phyloP scores from a whole-genome alignment of 2,888 invertebrate genomes.

The Elegia similella region DNA sequence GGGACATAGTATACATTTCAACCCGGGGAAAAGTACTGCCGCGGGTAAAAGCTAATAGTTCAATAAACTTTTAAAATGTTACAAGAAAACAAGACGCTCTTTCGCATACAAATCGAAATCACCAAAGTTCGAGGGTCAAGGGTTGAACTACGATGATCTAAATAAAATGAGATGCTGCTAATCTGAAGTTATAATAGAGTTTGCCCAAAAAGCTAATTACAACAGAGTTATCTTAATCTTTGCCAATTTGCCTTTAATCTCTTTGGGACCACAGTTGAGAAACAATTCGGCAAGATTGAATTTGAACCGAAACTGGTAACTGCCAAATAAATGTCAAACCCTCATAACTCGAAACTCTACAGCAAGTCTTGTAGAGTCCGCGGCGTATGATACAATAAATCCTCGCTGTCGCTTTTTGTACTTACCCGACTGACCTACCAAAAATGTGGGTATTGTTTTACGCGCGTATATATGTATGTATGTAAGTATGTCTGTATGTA shows the following conservation, averaged over 20 bases:
- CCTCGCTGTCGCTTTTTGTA: not conserved
- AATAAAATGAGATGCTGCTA: not conserved
- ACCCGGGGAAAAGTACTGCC: too few species aligned
- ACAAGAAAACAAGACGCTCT: too few species aligned
- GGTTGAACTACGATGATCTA: not conserved
- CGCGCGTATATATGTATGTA: too few species aligned
- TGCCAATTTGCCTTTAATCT: constrained; percentile 15
- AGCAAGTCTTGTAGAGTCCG: not conserved
- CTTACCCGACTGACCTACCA: too few species aligned
- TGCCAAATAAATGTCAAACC: constrained; percentile 20
- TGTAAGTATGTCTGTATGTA: too few species aligned
- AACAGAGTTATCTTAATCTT: constrained; percentile 1
- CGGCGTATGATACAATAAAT: not conserved
- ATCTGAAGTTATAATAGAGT: constrained; percentile 5
- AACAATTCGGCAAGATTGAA: constrained; percentile 18
- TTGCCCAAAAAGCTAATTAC: not conserved
- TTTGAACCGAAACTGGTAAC: constrained; percentile 16
- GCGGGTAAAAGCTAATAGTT: too few species aligned
- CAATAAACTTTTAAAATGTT: too few species aligned
- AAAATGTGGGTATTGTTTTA: too few species aligned
- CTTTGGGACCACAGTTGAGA: constrained; percentile 10
- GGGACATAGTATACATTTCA: too few species aligned
- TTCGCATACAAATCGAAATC: constrained; percentile 6
- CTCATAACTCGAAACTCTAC: constrained; percentile 6
- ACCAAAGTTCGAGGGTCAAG: constrained; percentile 13